Evolutionary conservation across 2,797 vertebrate species (phyloP).

Genomic region (Peromyscus melanophrys): DNA sequence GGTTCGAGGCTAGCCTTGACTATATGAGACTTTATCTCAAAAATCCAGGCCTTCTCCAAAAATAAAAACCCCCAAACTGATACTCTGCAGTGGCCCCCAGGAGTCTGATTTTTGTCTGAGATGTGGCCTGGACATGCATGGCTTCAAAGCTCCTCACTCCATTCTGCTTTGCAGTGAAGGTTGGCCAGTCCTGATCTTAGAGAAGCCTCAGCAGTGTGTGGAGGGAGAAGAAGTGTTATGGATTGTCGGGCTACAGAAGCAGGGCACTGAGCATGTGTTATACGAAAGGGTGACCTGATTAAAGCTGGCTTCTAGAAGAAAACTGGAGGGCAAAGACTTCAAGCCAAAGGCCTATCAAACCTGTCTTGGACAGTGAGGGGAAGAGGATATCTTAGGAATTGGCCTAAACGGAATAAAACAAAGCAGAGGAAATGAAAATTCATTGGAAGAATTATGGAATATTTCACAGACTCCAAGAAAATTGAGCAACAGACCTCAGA

Average conservation of each 20-base stretch:
- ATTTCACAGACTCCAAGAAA: slow-evolving; percentile 40
- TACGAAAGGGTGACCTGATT: background rate
- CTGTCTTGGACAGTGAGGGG: slow-evolving; percentile 40
- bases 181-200: background rate
- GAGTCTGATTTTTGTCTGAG: slow-evolving; percentile 1
- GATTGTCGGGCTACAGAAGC: background rate
- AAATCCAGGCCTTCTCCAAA: background rate
- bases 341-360: slow-evolving; percentile 34
- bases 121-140: background rate
- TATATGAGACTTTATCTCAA: background rate
- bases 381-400: slow-evolving; percentile 53
- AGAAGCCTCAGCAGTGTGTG: background rate
- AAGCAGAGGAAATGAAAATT: background rate
- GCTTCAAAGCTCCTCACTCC: background rate
- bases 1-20: background rate
- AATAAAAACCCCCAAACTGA: background rate
- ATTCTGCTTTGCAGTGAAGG: background rate
- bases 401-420: slow-evolving; percentile 71
- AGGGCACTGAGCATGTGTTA: background rate
- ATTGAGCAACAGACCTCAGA: slow-evolving; percentile 50
- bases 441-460: slow-evolving; percentile 48
- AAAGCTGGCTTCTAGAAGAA: slow-evolving; percentile 24
- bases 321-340: background rate
- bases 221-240: background rate
- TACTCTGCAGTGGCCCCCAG: background rate